phyloP scores from a whole-genome alignment of 2,113 vertebrate genomes.

The Microtus oregoni region DNA sequence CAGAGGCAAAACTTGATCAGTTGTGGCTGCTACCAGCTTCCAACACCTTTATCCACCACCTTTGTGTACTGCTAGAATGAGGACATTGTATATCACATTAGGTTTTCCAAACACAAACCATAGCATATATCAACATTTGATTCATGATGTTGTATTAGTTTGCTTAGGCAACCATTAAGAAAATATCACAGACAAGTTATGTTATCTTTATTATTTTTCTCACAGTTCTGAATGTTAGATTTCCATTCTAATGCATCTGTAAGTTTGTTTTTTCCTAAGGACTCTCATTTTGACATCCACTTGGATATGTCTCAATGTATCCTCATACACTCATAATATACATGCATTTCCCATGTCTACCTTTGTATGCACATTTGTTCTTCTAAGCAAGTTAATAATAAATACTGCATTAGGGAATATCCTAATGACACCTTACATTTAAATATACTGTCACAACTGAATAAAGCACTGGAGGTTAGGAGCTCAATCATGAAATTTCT shows the following conservation, averaged over 20 bases:
- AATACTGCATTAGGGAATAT: not conserved
- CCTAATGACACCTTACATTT: not conserved
- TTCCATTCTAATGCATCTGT: not conserved
- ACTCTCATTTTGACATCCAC: not conserved
- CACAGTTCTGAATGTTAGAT: not conserved
- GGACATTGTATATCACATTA: not conserved
- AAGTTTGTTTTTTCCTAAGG: not conserved
- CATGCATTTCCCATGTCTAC: not conserved
- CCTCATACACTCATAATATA: not conserved
- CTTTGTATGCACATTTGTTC: not conserved
- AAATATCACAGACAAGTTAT: not conserved
- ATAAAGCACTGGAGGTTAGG: not conserved
- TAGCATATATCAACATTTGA: not conserved
- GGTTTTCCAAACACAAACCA: not conserved
- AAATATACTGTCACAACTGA: not conserved
- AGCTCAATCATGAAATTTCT: not conserved
- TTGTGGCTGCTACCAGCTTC: not conserved
- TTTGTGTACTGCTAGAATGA: not conserved
- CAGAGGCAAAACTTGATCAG: not conserved
- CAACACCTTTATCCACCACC: not conserved
- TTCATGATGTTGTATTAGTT: not conserved
- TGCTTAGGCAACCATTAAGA: not conserved
- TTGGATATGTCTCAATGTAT: not conserved
- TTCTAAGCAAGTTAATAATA: not conserved
- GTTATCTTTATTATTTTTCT: not conserved